Evolutionary conservation across 53 echinoderm and acorn worm genomes (phyloP).

Genomic region (Actinopyga echinites): DNA sequence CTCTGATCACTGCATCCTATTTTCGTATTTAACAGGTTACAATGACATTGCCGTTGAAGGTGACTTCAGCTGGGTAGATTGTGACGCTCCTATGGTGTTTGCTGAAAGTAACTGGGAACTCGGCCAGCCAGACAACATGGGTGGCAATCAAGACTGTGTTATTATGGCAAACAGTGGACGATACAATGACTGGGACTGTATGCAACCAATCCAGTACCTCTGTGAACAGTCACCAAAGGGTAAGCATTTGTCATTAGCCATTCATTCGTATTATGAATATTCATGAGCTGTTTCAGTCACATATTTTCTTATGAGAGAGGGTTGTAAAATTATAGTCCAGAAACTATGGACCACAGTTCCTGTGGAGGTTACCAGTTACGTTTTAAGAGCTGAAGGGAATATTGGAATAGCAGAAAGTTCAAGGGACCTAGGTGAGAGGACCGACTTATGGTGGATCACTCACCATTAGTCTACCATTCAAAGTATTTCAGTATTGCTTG

Average conservation of each 20-base stretch:
- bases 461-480: too few relatives aligned
- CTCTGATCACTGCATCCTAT: background rate
- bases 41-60: conserved; percentile 78
- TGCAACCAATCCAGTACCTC: conserved; percentile 65
- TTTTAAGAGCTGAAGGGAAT: too few relatives aligned
- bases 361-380: too few relatives aligned
- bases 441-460: too few relatives aligned
- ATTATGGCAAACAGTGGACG: conserved; percentile 62
- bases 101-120: conserved; percentile 72
- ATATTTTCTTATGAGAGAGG: too few relatives aligned
- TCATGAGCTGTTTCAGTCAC: too few relatives aligned
- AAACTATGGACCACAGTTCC: too few relatives aligned
- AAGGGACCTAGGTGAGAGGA: too few relatives aligned
- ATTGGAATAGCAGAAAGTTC: too few relatives aligned
- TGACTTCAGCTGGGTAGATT: conserved; percentile 83
- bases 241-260: conserved; percentile 14
- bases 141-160: conserved; percentile 73
- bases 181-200: conserved; percentile 79
- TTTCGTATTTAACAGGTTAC: conserved; percentile 50
- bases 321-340: too few relatives aligned
- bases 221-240: conserved; percentile 77
- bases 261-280: too few relatives aligned
- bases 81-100: conserved; percentile 59
- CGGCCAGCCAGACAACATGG: conserved; percentile 71
- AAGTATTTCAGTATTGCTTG: too few relatives aligned